phyloP scores from a whole-genome alignment of 2,797 vertebrate genomes.

The Pipistrellus pipistrellus region DNA sequence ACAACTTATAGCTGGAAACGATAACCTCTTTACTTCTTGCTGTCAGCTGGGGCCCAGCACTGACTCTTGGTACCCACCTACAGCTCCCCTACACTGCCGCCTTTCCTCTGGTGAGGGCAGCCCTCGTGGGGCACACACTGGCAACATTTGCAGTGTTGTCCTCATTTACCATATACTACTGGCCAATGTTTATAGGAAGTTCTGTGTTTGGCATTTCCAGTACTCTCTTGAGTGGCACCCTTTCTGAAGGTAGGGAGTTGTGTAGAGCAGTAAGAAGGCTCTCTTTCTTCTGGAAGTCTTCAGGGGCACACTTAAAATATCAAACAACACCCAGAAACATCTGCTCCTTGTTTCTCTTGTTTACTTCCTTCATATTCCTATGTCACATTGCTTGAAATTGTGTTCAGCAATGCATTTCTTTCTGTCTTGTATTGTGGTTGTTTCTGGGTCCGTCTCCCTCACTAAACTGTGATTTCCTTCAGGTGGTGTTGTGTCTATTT shows the following conservation, averaged over 20 bases:
- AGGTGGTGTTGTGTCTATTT: background rate
- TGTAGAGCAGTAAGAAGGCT: background rate
- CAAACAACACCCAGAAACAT: background rate
- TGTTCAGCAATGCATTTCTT: background rate
- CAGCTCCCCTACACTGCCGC: background rate
- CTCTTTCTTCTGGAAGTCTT: background rate
- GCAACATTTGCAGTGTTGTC: no score
- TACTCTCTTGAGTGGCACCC: background rate
- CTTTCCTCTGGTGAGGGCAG: background rate
- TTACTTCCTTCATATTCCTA: background rate
- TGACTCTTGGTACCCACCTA: no score
- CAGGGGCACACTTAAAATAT: background rate
- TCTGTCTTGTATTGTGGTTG: background rate
- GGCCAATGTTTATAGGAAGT: background rate
- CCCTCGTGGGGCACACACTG: fast-evolving
- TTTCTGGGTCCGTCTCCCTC: background rate
- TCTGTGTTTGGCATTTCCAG: background rate
- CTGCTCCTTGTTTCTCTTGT: background rate
- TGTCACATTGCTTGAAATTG: background rate
- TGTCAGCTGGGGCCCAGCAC: no score
- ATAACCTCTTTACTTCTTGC: background rate
- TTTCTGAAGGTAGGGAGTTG: background rate
- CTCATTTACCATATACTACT: background rate
- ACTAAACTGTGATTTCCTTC: background rate
- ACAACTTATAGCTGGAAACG: background rate